phyloP scores from a whole-genome alignment of 2,888 invertebrate genomes.

The Synanthedon myopaeformis region DNA sequence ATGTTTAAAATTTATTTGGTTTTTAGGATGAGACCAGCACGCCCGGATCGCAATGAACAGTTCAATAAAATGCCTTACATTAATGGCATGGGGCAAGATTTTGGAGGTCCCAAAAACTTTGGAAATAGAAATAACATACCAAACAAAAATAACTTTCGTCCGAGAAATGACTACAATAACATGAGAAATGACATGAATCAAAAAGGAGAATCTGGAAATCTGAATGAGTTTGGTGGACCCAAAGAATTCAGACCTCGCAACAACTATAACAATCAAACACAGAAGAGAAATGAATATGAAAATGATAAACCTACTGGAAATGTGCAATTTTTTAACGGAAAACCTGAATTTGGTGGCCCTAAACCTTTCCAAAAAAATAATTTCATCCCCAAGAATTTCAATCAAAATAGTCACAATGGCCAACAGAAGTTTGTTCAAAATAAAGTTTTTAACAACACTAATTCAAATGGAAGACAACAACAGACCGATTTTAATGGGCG shows the following conservation, averaged over 20 bases:
- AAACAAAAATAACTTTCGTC: conserved; percentile 56
- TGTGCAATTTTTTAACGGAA: conserved; percentile 58
- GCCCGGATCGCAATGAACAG: conserved; percentile 75
- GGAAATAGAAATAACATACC: conserved; percentile 53
- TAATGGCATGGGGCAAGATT: conserved; percentile 47
- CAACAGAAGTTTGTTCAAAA: conserved; percentile 48
- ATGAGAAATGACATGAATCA: conserved; percentile 50
- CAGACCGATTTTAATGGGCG: conserved; percentile 54
- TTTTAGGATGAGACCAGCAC: conserved; percentile 65
- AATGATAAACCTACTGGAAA: conserved; percentile 42
- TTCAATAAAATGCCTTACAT: conserved; percentile 69
- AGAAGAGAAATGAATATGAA: conserved; percentile 50
- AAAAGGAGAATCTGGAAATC: conserved; percentile 49
- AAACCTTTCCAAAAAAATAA: conserved; percentile 54
- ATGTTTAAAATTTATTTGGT: conserved; percentile 3
- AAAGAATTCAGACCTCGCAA: conserved; percentile 56
- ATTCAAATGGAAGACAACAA: conserved; percentile 41
- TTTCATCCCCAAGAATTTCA: conserved; percentile 49
- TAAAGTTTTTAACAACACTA: conserved; percentile 30
- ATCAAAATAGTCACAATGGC: conserved; percentile 31
- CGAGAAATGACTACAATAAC: conserved; percentile 62
- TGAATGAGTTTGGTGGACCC: conserved; percentile 61
- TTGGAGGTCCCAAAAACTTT: conserved; percentile 64
- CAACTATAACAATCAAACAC: conserved; percentile 46
- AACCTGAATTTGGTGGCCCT: conserved; percentile 59